Percentiles rank a stretch among this genome's conserved stretches.
These are phyloP conservation scores for Nothocercus julius DNA, from an alignment of 2,113 vertebrate genomes.

Conservation along the genomic window DNA sequence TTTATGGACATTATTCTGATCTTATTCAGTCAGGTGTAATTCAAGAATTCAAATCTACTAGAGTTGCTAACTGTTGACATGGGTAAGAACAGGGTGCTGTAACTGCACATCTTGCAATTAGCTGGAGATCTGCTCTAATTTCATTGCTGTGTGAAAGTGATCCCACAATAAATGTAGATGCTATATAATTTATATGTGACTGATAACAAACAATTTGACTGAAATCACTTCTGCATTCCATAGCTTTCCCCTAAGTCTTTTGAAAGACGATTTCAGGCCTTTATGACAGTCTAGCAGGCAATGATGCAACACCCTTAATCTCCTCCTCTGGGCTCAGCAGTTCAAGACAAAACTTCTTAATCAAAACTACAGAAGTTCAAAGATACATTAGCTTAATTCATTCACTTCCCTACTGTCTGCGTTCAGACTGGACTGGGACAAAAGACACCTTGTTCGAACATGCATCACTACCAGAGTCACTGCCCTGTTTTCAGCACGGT, in stretches of 20 bases:
- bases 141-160: neutral
- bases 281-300: conserved; percentile 41
- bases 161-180: neutral
- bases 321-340: conserved; percentile 37
- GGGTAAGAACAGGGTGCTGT: neutral
- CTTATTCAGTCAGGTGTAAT: neutral
- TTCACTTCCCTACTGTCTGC: conserved; percentile 73
- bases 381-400: conserved; percentile 75
- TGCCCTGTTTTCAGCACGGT: conserved; percentile 28
- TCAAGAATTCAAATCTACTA: neutral
- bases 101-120: neutral
- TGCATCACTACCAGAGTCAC: neutral
- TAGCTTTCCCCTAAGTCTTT: conserved; percentile 19
- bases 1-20: neutral
- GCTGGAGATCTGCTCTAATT: neutral
- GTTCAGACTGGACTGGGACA: conserved; percentile 65
- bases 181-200: neutral
- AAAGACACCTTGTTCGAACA: neutral
- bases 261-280: conserved; percentile 34
- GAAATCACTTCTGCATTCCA: neutral
- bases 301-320: conserved; percentile 57
- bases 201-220: neutral
- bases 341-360: conserved; percentile 52
- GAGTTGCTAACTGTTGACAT: neutral
- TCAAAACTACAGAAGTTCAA: conserved; percentile 45